phyloP scores from a whole-genome alignment of 2,888 invertebrate genomes.

The Lepidonotus clava region DNA sequence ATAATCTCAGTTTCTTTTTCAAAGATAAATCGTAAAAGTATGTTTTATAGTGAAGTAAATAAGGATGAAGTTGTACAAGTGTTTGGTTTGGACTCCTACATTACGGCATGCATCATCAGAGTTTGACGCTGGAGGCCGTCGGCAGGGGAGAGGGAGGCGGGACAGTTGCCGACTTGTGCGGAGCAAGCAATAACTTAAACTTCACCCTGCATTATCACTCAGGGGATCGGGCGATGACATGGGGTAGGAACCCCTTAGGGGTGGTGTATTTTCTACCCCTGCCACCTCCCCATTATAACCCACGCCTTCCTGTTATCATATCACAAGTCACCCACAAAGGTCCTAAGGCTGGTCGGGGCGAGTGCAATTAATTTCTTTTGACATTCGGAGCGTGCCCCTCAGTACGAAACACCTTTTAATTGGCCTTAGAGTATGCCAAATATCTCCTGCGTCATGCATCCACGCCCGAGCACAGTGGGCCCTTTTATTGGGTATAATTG shows the following conservation, averaged over 20 bases:
- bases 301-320: conserved; percentile 1
- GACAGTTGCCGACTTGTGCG: neutral
- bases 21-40: too few relatives aligned
- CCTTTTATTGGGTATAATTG: conserved; percentile 6
- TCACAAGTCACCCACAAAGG: conserved; percentile 13
- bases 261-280: neutral
- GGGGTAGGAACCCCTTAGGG: neutral
- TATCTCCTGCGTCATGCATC: conserved; percentile 18
- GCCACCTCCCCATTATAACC: neutral
- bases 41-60: too few relatives aligned
- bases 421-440: neutral
- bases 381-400: conserved; percentile 6
- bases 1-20: too few relatives aligned
- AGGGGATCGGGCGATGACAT: neutral
- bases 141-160: neutral
- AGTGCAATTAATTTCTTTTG: neutral
- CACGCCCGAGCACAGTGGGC: neutral
- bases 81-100: neutral
- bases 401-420: neutral
- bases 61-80: too few relatives aligned
- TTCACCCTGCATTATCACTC: neutral
- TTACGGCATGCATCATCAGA: conserved; percentile 15
- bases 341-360: neutral
- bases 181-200: neutral
- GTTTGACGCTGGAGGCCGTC: neutral